Base-by-base conservation (phyloP, 2,797 vertebrate genomes). In the Neopelma chrysocephalum region DNA sequence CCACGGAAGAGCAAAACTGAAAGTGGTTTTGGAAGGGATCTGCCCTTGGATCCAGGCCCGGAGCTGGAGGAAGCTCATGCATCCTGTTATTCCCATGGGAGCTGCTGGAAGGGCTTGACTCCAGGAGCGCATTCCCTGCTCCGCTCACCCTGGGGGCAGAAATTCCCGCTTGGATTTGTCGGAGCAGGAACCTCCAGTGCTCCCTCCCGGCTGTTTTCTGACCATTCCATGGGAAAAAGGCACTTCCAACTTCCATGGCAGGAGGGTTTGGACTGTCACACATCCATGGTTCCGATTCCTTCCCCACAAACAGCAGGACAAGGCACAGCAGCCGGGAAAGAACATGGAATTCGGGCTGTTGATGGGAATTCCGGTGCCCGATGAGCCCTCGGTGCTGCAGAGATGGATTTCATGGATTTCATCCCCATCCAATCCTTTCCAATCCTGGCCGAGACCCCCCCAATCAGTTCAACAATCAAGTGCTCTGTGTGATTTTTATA, bases 101-200 rank as follows among this genome's bases (percentile, higher is more conserved):
- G 36, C 40, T 18, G 34, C 34, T 76, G 1, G 0, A 38, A 53
- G 17, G 21, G 14, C 10, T 0, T 0, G 0, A 2, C 13, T 51
- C 61, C 72, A 34, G 54, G 6, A 42, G 9, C 2, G 2, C 14
- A 29, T 77, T 42, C 40, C 27, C n/a, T 6, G 5, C 42, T 77
- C 54, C 1, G 1, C 26, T 36, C 38, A 21, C 27, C 27, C 11
- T 4, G 2, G 20, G 45, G 38, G 27, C 15, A 16, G 48, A 57
- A 79, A 71, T 56, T 79, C 18, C 21, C 3, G 1, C 18, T 15
- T 25, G 68, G 61, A 25, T 2, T 7, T 0, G 0, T 18, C 20
- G 62, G 62, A 23, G 19, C 27, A 5, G 27, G 71, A 15, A 7
- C 23, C 58, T 84, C 23, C 58, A n/a, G 54, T 0, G 9, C 34